Evolutionary conservation across 2,888 invertebrate genomes (phyloP).

Genomic region (Anticlea derivata): DNA sequence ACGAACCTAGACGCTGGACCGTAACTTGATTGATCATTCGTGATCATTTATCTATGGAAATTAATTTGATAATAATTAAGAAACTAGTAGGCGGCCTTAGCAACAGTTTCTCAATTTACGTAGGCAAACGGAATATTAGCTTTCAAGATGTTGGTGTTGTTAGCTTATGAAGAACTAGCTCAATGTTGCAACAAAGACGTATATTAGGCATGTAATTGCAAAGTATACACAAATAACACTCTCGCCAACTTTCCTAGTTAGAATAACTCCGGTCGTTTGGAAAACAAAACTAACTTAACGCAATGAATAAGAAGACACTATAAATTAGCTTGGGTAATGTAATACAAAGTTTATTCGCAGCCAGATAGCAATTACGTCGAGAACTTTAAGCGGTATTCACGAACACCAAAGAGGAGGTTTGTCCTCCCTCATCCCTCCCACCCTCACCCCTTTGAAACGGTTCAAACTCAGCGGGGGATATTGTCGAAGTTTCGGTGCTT

Average conservation of each 20-base stretch:
- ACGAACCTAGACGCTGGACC: constrained; percentile 40
- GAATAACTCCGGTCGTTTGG: constrained; percentile 58
- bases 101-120: not conserved
- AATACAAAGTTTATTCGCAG: constrained; percentile 80
- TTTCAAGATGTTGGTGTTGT: not conserved
- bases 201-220: constrained; percentile 11
- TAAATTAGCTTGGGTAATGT: constrained; percentile 80
- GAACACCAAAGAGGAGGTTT: constrained; percentile 69
- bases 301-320: constrained; percentile 78
- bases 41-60: constrained; percentile 4
- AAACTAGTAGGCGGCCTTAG: not conserved
- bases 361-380: constrained; percentile 80
- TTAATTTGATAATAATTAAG: not conserved
- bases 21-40: constrained; percentile 41
- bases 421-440: constrained; percentile 43
- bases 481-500: constrained; percentile 62
- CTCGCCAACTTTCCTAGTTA: constrained; percentile 48
- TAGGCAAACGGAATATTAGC: not conserved
- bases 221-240: constrained; percentile 35
- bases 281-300: constrained; percentile 67
- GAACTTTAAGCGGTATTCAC: constrained; percentile 79
- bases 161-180: not conserved
- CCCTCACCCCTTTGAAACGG: constrained; percentile 62
- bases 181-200: not conserved
- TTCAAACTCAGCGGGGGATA: constrained; percentile 64